Evolutionary conservation across 2,888 invertebrate genomes (phyloP), one percentile per base, ranked within the genome.

Genomic region (Epinotia brunnichana): DNA sequence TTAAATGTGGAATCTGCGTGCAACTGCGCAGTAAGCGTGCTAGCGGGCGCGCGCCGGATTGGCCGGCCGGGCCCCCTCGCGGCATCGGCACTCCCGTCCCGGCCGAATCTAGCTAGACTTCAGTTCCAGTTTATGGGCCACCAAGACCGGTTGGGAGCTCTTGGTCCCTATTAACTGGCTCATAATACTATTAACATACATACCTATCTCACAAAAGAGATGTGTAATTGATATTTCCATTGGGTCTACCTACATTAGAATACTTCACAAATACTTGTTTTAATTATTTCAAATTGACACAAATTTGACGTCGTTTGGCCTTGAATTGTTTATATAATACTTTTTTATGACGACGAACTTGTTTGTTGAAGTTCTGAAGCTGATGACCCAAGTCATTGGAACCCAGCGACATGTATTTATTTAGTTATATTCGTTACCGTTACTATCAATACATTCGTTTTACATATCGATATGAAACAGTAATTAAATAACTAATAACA

Each of bases 281-380:
- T 21, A 44, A 62, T 48, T 15, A 24, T 9, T 62, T n/a, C 4
- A 11, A 10, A 21, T 24, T 15, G 19, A 5, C 24, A 29, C 13
- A 9, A 4, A 24, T 61, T 41, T 17, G 4, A 19, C 41, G 41
- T 2, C 48, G 19, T 56, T 29, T 71, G 54, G 29, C 67, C 19
- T 53, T 35, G 66, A 19, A 48, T 39, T 56, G n/a, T 39, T 56
- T 44, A 3, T n/a, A 80, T 82, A 78, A 79, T 79, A 79, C 80
- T 80, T 78, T 79, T 79, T 74, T 77, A 74, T 76, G 76, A 75
- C 75, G 73, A 74, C 83, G 86, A 87, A 87, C 87, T 87, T 87
- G 85, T 85, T 83, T 81, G 77, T 80, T 81, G n/a, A 54, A 73
- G 78, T 78, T 79, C 77, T 79, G 71, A 78, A 77, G 77, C 70